Conservation (phyloP, 2,888 invertebrate genomes). For the Balanococcus diminutus region DNA sequence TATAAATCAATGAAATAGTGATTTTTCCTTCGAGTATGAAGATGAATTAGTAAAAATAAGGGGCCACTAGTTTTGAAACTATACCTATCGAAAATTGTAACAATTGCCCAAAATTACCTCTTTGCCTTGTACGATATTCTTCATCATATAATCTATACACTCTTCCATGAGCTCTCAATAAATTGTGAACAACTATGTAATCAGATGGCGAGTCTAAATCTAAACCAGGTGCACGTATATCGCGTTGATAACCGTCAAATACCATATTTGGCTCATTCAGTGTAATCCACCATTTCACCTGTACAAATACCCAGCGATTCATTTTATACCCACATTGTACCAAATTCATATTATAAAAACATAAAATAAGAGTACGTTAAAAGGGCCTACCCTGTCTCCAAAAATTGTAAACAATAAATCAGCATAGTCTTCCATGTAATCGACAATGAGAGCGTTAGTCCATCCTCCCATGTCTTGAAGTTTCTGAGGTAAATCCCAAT, state of each 20-base stretch:
- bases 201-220: conserved; percentile 64
- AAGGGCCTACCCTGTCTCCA: conserved; percentile 65
- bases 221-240: conserved; percentile 59
- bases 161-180: conserved; percentile 70
- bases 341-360: no score
- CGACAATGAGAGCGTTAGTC: conserved; percentile 71
- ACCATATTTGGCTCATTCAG: conserved; percentile 68
- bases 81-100: background rate
- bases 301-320: no score
- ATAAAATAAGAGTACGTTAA: background rate
- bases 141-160: conserved; percentile 70
- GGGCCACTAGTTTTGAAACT: background rate
- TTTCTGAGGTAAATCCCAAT: conserved; percentile 70
- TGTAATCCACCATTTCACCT: conserved; percentile 69
- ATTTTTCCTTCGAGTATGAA: conserved; percentile 63
- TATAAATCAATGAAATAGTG: conserved; percentile 66
- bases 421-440: conserved; percentile 71
- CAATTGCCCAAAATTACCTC: conserved; percentile 63
- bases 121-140: conserved; percentile 65
- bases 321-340: no score
- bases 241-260: conserved; percentile 58
- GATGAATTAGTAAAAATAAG: background rate
- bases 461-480: conserved; percentile 69
- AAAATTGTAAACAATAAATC: conserved; percentile 65
- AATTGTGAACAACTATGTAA: conserved; percentile 70